Evolutionary conservation across 1,140 invertebrate genomes (phyloP).

Genomic region (Plectrocnemia conspersa): DNA sequence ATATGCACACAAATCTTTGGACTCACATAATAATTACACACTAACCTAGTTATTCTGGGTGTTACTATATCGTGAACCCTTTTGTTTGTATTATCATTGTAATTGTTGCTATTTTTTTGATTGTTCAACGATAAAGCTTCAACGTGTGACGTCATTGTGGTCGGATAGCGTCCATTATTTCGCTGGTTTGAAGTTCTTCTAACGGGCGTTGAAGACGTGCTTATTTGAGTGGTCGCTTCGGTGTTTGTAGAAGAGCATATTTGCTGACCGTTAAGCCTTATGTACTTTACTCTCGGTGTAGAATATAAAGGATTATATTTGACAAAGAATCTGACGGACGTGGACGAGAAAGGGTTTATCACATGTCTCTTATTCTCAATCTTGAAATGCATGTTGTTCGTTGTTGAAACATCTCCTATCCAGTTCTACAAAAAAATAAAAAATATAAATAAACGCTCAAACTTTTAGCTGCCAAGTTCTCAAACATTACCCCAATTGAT

Average conservation of each 20-base stretch:
- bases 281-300: slow-evolving; percentile 13
- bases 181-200: too few species aligned
- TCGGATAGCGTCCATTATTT: too few species aligned
- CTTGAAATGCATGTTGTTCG: slow-evolving; percentile 26
- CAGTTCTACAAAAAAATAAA: slow-evolving; percentile 24
- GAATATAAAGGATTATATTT: slow-evolving; percentile 10
- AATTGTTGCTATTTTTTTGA: too few species aligned
- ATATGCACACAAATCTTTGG: too few species aligned
- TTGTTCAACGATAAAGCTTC: too few species aligned
- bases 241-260: slow-evolving; percentile 16
- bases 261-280: slow-evolving; percentile 28
- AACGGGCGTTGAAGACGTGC: too few species aligned
- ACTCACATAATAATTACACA: too few species aligned
- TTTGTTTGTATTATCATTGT: too few species aligned
- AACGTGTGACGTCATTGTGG: too few species aligned
- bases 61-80: too few species aligned
- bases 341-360: not conserved
- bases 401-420: slow-evolving; percentile 23
- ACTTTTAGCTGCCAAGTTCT: not conserved
- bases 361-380: slow-evolving; percentile 27
- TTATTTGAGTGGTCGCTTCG: not conserved
- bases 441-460: not conserved
- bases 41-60: too few species aligned
- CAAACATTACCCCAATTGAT: slow-evolving; percentile 42
- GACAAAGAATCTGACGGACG: slow-evolving; percentile 20